phyloP scores from a whole-genome alignment of 1,140 invertebrate genomes.

The Brachionus sp. region DNA sequence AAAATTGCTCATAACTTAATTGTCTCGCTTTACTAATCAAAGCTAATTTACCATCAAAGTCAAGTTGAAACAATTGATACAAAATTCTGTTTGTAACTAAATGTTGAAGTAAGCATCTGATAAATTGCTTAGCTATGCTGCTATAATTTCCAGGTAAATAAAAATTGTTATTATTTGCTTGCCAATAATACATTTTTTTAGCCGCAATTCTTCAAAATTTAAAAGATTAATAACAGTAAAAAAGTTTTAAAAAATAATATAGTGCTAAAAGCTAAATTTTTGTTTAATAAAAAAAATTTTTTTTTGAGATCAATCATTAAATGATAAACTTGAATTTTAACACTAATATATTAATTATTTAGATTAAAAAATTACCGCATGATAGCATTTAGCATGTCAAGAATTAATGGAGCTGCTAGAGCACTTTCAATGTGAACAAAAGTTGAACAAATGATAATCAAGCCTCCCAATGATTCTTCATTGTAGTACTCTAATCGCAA shows the following conservation, averaged over 20 bases:
- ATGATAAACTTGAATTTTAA: no score
- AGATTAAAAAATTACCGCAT: conserved; percentile 68
- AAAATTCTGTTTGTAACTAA: conserved; percentile 92
- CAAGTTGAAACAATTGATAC: conserved; percentile 87
- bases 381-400: conserved; percentile 80
- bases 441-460: conserved; percentile 82
- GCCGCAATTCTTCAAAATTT: conserved; percentile 31
- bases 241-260: no score
- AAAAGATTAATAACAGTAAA: background rate
- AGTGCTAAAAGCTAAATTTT: no score
- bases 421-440: conserved; percentile 91
- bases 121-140: conserved; percentile 91
- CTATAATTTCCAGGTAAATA: conserved; percentile 59
- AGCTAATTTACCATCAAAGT: conserved; percentile 68
- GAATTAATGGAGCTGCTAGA: conserved; percentile 82
- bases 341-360: no score
- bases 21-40: no score
- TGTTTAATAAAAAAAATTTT: no score
- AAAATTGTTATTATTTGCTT: conserved; percentile 8
- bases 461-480: conserved; percentile 90
- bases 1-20: no score
- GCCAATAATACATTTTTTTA: conserved; percentile 45
- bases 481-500: conserved; percentile 84
- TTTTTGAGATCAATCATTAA: no score
- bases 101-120: conserved; percentile 91